These are phyloP conservation scores for Epinephelus cyanopodus DNA, from an alignment of 2,113 vertebrate genomes.

Conservation along the genomic window DNA sequence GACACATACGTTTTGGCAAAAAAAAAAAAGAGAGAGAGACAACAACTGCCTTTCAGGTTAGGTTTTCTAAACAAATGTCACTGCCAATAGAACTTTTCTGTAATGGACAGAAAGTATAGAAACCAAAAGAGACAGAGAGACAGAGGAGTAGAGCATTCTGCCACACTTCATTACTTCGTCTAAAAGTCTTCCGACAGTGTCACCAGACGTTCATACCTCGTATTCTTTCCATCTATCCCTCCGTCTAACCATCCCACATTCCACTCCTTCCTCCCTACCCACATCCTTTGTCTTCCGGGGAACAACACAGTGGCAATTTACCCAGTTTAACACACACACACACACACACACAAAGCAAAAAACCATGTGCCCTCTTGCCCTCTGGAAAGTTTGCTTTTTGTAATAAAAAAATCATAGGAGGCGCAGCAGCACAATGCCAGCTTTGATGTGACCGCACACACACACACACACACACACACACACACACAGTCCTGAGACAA, in stretches of 20 bases:
- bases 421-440: constrained; percentile 68
- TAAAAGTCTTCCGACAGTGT: background rate
- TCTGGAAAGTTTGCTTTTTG: constrained; percentile 52
- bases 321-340: constrained; percentile 25
- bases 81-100: too few species aligned
- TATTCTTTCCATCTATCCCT: constrained; percentile 27
- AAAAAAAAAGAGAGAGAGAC: too few species aligned
- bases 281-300: constrained; percentile 36
- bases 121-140: background rate
- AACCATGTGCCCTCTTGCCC: constrained; percentile 39
- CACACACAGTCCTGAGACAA: constrained; percentile 39
- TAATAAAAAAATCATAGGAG: constrained; percentile 53
- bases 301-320: constrained; percentile 35
- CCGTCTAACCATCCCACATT: constrained; percentile 14
- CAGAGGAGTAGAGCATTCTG: background rate
- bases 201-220: constrained; percentile 8
- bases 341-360: background rate
- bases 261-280: constrained; percentile 24
- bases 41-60: too few species aligned
- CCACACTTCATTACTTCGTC: constrained; percentile 7
- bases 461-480: constrained; percentile 17
- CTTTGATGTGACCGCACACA: constrained; percentile 73
- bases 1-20: too few species aligned
- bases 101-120: background rate
- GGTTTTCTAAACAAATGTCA: too few species aligned